Evolutionary conservation across 2,797 vertebrate species (phyloP).

Genomic region (Meda fulgida): DNA sequence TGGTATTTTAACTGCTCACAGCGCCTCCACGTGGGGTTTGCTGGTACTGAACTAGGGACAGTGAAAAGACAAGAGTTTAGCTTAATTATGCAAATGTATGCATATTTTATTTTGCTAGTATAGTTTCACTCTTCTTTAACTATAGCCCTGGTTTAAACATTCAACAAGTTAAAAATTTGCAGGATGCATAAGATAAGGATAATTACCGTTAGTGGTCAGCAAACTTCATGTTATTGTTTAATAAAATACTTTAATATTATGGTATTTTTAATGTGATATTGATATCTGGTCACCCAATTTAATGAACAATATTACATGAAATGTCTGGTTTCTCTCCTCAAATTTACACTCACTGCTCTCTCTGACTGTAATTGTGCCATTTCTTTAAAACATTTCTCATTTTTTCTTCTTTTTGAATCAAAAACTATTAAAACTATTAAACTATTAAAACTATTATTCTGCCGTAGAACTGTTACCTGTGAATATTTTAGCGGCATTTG

Average conservation of each 20-base stretch:
- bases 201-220: neutral
- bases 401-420: neutral
- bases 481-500: neutral
- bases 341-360: neutral
- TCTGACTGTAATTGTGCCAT: neutral
- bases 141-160: neutral
- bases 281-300: neutral
- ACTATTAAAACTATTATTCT: neutral
- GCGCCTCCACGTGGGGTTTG: conserved; percentile 46
- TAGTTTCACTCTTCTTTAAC: neutral
- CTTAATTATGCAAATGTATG: neutral
- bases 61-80: neutral
- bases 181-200: neutral
- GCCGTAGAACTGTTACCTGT: neutral
- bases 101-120: neutral
- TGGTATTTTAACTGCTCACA: conserved; percentile 38
- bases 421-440: no score
- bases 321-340: neutral
- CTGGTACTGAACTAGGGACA: neutral
- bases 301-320: neutral
- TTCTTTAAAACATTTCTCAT: neutral
- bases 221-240: neutral
- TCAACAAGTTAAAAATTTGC: neutral
- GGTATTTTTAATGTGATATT: neutral
- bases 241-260: neutral